These are phyloP conservation scores for Sphyrna mokarran DNA, from an alignment of 2,113 vertebrate genomes.

Conservation along the genomic window DNA sequence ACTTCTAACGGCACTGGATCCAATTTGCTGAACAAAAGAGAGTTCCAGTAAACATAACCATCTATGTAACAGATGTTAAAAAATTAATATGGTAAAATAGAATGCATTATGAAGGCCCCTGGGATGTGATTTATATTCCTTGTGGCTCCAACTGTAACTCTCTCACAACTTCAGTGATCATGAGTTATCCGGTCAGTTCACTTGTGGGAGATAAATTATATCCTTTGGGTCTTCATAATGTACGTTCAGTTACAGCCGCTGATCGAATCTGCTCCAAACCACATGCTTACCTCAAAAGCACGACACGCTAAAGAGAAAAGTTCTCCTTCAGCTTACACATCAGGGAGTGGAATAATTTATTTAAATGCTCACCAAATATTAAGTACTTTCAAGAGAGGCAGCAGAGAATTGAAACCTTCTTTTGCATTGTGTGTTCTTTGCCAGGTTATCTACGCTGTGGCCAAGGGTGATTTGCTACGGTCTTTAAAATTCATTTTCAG, in stretches of 20 bases:
- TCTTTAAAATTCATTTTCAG: background rate
- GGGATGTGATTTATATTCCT: slow-evolving; percentile 22
- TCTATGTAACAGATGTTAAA: slow-evolving; percentile 9
- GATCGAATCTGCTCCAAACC: background rate
- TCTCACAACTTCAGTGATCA: background rate
- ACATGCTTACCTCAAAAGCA: background rate
- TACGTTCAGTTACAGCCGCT: background rate
- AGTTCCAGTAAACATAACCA: slow-evolving; percentile 8
- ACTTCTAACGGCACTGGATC: background rate
- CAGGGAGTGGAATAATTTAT: background rate
- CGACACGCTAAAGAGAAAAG: background rate
- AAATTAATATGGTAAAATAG: slow-evolving; percentile 10
- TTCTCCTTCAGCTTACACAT: background rate
- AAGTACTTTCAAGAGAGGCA: background rate
- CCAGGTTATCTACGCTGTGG: background rate
- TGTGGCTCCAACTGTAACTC: background rate
- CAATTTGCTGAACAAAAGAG: background rate
- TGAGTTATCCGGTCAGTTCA: slow-evolving; percentile 31
- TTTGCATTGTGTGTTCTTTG: background rate
- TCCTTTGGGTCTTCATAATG: slow-evolving; percentile 14
- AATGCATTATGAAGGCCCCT: slow-evolving; percentile 23
- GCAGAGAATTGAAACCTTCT: background rate
- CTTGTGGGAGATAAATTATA: slow-evolving; percentile 29
- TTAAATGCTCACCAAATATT: background rate
- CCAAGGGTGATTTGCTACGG: background rate